Evolutionary conservation across 2,113 vertebrate genomes (phyloP), one percentile per base, ranked within the genome.

Genomic region (Ceyx melanurus): DNA sequence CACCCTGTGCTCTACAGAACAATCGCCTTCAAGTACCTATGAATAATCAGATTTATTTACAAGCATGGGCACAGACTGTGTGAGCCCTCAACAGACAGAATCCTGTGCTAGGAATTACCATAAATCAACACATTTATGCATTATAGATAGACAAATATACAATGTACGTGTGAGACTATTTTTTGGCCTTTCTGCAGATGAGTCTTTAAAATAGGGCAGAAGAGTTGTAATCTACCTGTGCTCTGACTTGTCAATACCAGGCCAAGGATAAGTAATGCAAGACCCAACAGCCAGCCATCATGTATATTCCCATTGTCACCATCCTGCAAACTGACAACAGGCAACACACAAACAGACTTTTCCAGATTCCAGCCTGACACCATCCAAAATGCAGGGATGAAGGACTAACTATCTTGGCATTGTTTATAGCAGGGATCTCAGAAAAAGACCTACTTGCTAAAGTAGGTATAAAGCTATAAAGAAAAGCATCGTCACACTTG

Each of bases 11-110:
- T 42, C 57, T 26, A 25, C 50, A 42, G 33, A 46, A 58, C 16
- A 65, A 56, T 18, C 2, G 0, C 4, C 9, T 16, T 18, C 15
- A 18, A 11, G 33, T 0, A 0, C 33, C 42, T n/a, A 21, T 14
- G 21, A 78, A 60, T 13, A 9, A 22, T 35, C 19, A 4, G 25
- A n/a, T 70, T 81, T 53, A 35, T 48, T 58, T 35, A 31, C 28
- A 31, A 53, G 43, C 14, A 48, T 2, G 1, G 53, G 37, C 57
- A 77, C 23, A 62, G 42, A 10, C 19, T 7, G 3, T 42, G 17
- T 61, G 13, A 61, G 35, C 29, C 22, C n/a, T 62, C 28, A 60
- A 56, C 8, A 18, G 42, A 22, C 33, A 50, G 67, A 72, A 67
- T n/a, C 31, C 53, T 31, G 3, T 13, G n/a, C 28, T 16, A 45